A percentile compares a stretch with the other conserved stretches of the same genome.
phyloP scores from a whole-genome alignment of 2,888 invertebrate genomes.

The Agrotis exclamationis region DNA sequence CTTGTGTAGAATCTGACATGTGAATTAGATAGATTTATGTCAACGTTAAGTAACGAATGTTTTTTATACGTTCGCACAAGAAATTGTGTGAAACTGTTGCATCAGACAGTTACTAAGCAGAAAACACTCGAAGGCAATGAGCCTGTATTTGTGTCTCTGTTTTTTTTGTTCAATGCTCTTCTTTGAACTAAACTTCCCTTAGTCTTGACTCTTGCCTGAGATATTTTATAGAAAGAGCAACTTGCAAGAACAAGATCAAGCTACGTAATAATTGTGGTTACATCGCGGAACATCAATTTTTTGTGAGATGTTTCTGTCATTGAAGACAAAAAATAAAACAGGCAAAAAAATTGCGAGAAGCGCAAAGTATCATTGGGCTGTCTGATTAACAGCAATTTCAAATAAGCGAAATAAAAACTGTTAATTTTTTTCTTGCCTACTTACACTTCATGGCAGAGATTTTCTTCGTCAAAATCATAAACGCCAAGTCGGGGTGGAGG shows the following conservation, averaged over 20 bases:
- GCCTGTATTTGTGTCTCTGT: neutral
- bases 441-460: slow-evolving; percentile 90
- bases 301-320: neutral
- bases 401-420: neutral
- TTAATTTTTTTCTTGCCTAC: slow-evolving; percentile 55
- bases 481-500: slow-evolving; percentile 85
- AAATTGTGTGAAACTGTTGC: slow-evolving; percentile 18
- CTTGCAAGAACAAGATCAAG: neutral
- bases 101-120: neutral
- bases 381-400: neutral
- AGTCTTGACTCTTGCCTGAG: neutral
- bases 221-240: neutral
- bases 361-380: neutral
- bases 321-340: neutral
- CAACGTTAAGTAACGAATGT: neutral
- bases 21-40: slow-evolving; percentile 11
- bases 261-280: neutral
- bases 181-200: too few relatives aligned
- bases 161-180: slow-evolving; percentile 1
- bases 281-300: neutral
- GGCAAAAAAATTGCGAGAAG: neutral
- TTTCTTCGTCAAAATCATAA: slow-evolving; percentile 91
- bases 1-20: slow-evolving; percentile 20
- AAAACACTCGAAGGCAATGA: neutral
- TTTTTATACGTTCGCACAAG: slow-evolving; percentile 14